Conservation (phyloP, 23 tunicate species). For the Pegea sp. region DNA sequence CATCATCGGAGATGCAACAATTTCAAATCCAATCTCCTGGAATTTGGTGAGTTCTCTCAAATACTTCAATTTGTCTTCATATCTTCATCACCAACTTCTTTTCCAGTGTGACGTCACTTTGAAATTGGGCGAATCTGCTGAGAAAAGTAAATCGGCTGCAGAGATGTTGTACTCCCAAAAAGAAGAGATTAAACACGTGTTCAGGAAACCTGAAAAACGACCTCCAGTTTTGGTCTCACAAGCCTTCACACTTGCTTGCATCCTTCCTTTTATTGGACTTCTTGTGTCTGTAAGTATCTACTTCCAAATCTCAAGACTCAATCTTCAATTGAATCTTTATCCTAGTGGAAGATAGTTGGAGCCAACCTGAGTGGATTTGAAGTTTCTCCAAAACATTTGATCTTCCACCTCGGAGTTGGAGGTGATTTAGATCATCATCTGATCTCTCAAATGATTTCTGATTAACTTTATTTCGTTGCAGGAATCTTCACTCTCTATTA, state of each 20-base stretch:
- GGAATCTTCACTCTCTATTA: constrained; percentile 68
- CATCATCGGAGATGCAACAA: constrained; percentile 88
- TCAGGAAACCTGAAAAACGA: constrained; percentile 66
- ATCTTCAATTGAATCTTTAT: too few relatives aligned
- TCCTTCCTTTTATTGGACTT: constrained; percentile 28
- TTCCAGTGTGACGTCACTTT: constrained; percentile 31
- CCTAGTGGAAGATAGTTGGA: constrained; percentile 56
- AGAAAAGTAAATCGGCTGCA: constrained; percentile 11
- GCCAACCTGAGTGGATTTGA: constrained; percentile 30
- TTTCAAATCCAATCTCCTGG: constrained; percentile 81
- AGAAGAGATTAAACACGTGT: constrained; percentile 63
- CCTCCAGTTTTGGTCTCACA: constrained; percentile 63
- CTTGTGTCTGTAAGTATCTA: constrained; percentile 36
- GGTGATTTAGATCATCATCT: constrained; percentile 9
- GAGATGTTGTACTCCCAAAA: constrained; percentile 21
- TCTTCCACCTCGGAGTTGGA: constrained; percentile 59
- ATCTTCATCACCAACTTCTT: background rate
- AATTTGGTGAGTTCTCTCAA: constrained; percentile 69
- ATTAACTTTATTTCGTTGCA: constrained; percentile 2
- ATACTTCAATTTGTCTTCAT: background rate
- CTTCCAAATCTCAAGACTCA: too few relatives aligned
- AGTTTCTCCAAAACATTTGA: constrained; percentile 50
- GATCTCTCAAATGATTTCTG: background rate
- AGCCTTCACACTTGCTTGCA: constrained; percentile 71
- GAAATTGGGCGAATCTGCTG: constrained; percentile 19